phyloP scores from a whole-genome alignment of 2,888 invertebrate species.

The Torymus tubicola region DNA sequence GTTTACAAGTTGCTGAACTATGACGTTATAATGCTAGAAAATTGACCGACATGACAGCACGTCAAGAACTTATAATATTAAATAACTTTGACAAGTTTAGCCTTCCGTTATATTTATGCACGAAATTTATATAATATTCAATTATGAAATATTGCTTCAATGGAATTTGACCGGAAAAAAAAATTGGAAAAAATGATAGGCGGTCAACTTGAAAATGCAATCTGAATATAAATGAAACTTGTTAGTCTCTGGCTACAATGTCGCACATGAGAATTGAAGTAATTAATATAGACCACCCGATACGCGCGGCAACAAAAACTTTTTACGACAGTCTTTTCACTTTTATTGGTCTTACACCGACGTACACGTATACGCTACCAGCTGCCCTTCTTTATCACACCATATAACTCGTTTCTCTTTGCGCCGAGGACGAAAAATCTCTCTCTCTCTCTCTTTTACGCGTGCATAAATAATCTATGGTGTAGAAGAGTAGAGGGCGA shows the following conservation, averaged over 20 bases:
- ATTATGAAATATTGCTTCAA: too few relatives aligned
- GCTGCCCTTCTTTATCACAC: background rate
- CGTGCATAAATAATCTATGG: background rate
- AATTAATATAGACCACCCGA: background rate
- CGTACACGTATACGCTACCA: background rate
- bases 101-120: background rate
- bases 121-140: too few relatives aligned
- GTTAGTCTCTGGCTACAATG: background rate
- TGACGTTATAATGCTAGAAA: constrained; percentile 6
- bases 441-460: background rate
- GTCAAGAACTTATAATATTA: background rate
- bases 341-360: background rate
- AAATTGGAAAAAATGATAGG: too few relatives aligned
- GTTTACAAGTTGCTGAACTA: constrained; percentile 27
- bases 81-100: background rate
- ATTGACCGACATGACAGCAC: background rate
- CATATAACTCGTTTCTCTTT: background rate
- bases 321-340: background rate
- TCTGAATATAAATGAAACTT: too few relatives aligned
- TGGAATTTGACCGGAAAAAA: too few relatives aligned
- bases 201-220: too few relatives aligned
- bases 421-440: background rate
- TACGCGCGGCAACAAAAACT: background rate
- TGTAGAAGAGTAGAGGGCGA: background rate
- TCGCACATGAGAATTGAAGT: background rate